Evolutionary conservation across 2,888 invertebrate species (phyloP).

Genomic region (Antheraea assamensis): DNA sequence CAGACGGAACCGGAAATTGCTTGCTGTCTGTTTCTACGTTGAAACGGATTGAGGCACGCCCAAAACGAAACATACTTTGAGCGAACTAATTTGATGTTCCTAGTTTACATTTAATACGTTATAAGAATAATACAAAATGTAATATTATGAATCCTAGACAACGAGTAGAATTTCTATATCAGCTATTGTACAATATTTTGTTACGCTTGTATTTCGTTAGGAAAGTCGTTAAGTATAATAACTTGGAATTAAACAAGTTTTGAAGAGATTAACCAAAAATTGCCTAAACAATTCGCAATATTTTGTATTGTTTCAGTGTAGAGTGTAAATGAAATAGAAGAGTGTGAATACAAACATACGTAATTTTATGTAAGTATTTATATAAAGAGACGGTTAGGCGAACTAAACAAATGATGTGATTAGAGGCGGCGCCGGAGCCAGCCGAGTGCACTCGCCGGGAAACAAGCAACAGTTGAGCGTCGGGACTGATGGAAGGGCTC

Average conservation of each 20-base stretch:
- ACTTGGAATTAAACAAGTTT: too few relatives aligned
- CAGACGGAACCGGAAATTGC: conserved; percentile 33
- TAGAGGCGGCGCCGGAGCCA: conserved; percentile 18
- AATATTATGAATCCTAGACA: too few relatives aligned
- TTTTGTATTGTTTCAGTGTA: neutral
- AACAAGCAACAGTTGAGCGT: conserved; percentile 33
- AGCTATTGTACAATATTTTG: too few relatives aligned
- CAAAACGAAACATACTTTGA: neutral
- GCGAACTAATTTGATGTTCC: neutral
- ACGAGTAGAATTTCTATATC: too few relatives aligned
- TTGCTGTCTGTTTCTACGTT: conserved; percentile 23
- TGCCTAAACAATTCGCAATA: neutral
- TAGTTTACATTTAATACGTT: too few relatives aligned
- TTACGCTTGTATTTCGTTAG: too few relatives aligned
- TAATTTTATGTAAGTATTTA: neutral
- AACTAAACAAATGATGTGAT: conserved; percentile 21
- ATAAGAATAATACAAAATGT: too few relatives aligned
- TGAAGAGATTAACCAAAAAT: neutral
- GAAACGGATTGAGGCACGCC: neutral
- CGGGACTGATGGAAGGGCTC: neutral
- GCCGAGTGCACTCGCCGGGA: conserved; percentile 21
- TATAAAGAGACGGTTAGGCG: neutral
- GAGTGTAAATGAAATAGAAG: neutral
- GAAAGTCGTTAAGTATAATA: neutral
- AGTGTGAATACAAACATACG: neutral